Evolutionary conservation across 2,113 vertebrate species (phyloP), one percentile per base, ranked within the genome.

Genomic region (Centropristis striata): DNA sequence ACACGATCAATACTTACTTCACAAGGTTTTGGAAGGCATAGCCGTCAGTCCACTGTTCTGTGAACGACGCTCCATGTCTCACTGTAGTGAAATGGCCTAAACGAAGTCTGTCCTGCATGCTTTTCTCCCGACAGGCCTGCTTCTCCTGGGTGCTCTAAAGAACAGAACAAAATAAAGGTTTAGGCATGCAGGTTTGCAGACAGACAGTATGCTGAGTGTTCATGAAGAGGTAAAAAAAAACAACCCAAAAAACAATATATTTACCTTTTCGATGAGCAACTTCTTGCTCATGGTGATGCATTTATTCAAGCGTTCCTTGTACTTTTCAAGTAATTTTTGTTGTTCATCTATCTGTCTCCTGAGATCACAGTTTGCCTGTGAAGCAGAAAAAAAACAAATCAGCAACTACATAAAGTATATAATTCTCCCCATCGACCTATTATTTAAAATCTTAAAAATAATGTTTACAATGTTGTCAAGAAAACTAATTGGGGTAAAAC

Each of bases 211-310:
- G 5, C 12, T 11, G 8, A 49, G 9, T 14, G 27, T 21, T 20
- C 1, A 47, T 2, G 21, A 61, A 41, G 14, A 27, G 23, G 8
- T 41, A 32, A 57, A 8, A 32, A 6, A 32, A 32, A 6, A 32
- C 3, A 32, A 32, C 32, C n/a, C n/a, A n/a, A 46, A 59, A 69
- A 67, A 54, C 8, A 50, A 46, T 9, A 46, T 2, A 54, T 84
- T 85, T 93, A 98, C 98, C 96, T 99, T 99, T 94, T 99, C 98
- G 94, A 99, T 97, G n/a, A 99, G 96, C 92, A 99, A 94, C 86
- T 99, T 99, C 94, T 99, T 99, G 94, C 98, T 99, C 98, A 99
- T 99, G 75, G 97, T 98, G 95, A 99, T 99, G 90, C 98, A 99
- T 92, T 99, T 99, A 95, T 99, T 99, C 95, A 99, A 96, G 78